These are phyloP conservation scores for Stictonetta naevosa DNA, from an alignment of 2,113 vertebrate species.

Conservation along the genomic window DNA sequence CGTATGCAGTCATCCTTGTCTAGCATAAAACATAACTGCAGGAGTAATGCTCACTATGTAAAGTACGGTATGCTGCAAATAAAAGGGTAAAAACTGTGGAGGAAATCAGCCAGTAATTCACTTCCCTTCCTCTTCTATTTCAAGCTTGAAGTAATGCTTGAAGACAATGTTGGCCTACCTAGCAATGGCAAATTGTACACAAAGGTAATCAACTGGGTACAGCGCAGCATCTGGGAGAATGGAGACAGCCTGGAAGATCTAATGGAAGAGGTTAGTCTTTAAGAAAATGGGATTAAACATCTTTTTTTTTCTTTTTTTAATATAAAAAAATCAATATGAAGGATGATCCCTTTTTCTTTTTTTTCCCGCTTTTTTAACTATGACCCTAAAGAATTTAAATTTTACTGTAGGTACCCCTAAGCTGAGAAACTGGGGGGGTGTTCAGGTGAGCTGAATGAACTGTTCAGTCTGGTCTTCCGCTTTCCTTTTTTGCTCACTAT, in stretches of 20 bases:
- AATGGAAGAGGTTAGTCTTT: conserved; percentile 97
- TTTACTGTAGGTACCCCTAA: conserved; percentile 88
- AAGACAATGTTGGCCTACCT: conserved; percentile 94
- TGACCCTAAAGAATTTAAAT: conserved; percentile 87
- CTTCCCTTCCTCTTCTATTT: conserved; percentile 22
- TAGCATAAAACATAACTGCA: background rate
- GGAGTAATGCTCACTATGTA: background rate
- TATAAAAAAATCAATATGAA: conserved; percentile 60
- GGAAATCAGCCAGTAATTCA: background rate
- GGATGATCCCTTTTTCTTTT: conserved; percentile 75
- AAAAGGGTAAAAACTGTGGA: background rate
- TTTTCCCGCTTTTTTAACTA: conserved; percentile 82
- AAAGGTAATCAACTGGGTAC: conserved; percentile 99
- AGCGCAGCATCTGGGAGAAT: conserved; percentile 97
- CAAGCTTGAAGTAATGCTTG: conserved; percentile 97
- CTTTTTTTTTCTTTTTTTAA: background rate
- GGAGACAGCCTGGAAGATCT: conserved; percentile 93
- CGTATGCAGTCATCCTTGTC: accelerated
- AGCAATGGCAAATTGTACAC: conserved; percentile 98
- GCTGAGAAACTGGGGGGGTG: conserved; percentile 93
- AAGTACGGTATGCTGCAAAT: background rate
- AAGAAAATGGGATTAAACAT: conserved; percentile 73
- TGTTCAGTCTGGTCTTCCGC: conserved; percentile 85
- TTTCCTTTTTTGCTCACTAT: conserved; percentile 76
- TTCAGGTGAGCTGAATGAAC: conserved; percentile 95